Conservation (phyloP, 2,888 invertebrate genomes). For the Caenorhabditis macrosperma region DNA sequence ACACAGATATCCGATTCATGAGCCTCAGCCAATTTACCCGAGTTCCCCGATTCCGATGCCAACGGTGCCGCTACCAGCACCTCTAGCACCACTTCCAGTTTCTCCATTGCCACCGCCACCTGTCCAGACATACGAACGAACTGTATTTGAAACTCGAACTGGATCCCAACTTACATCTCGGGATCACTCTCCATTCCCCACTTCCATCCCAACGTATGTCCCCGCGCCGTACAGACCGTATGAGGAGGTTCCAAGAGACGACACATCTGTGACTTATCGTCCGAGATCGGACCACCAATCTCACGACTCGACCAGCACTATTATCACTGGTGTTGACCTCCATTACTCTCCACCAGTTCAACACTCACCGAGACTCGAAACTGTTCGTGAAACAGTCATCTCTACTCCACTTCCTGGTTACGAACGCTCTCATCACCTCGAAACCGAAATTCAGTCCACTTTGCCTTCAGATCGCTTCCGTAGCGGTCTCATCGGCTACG, state of each 20-base stretch:
- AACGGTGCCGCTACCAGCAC: background rate
- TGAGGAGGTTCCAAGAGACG: background rate
- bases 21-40: background rate
- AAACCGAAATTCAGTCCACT: too few relatives aligned
- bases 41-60: background rate
- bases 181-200: background rate
- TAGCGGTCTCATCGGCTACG: too few relatives aligned
- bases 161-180: background rate
- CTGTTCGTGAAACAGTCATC: background rate
- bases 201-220: background rate
- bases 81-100: constrained; percentile 4
- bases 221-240: background rate
- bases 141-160: background rate
- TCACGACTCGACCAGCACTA: background rate
- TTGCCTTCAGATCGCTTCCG: too few relatives aligned
- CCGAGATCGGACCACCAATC: background rate
- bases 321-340: background rate
- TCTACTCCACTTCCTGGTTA: background rate
- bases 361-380: background rate
- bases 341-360: constrained; percentile 1
- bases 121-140: background rate
- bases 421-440: too few relatives aligned
- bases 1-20: background rate
- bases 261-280: background rate
- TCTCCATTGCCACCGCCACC: background rate